These are phyloP conservation scores for Meriones unguiculatus DNA, from an alignment of 2,113 vertebrate genomes.

Conservation along the genomic window DNA sequence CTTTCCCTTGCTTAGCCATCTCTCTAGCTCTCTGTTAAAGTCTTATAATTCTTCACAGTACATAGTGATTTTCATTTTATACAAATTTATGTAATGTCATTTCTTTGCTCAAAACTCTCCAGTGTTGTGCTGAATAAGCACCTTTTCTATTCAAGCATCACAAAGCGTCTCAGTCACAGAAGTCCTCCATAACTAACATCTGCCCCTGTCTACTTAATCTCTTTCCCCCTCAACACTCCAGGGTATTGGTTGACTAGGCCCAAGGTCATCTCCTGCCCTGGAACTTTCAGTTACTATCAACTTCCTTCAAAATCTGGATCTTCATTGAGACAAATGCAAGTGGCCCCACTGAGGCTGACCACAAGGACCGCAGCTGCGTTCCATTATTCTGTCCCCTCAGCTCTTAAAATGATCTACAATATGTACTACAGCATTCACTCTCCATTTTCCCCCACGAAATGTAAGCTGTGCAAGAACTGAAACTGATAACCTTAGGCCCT, in stretches of 20 bases:
- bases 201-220: neutral
- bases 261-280: rapidly evolving
- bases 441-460: neutral
- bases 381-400: neutral
- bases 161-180: neutral
- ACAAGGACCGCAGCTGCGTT: neutral
- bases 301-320: neutral
- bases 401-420: neutral
- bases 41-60: neutral
- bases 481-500: neutral
- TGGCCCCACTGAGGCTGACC: too few relatives aligned
- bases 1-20: neutral
- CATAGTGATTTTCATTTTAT: neutral
- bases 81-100: neutral
- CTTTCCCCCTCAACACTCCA: too few relatives aligned
- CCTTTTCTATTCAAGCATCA: neutral
- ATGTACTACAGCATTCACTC: neutral
- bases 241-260: neutral
- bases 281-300: neutral
- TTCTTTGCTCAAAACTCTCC: neutral
- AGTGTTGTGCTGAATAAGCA: neutral
- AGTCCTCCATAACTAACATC: neutral
- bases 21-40: neutral
- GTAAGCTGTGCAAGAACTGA: neutral
- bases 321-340: neutral